These are phyloP conservation scores for Takifugu bimaculatus DNA, from an alignment of 2,113 vertebrate genomes.

Conservation along the genomic window DNA sequence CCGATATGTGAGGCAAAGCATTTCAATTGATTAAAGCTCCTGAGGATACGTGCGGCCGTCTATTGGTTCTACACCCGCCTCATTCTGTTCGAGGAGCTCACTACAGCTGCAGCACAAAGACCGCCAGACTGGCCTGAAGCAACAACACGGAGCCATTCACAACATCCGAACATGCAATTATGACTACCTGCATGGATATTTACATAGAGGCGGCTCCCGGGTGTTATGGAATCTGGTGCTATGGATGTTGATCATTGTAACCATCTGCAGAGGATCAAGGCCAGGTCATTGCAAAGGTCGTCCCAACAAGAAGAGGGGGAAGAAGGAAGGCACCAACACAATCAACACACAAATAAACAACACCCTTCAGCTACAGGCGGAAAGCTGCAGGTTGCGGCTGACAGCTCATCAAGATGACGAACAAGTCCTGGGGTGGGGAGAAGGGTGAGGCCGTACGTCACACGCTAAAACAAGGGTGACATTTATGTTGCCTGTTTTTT, in stretches of 20 bases:
- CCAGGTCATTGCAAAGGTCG: slow-evolving; percentile 27
- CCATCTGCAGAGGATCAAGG: slow-evolving; percentile 8
- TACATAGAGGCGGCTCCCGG: background rate
- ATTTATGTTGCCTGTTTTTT: too few species aligned
- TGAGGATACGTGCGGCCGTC: background rate
- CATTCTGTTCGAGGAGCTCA: background rate
- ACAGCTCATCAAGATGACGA: slow-evolving; percentile 44
- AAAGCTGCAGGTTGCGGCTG: slow-evolving; percentile 9
- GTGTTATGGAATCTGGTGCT: background rate
- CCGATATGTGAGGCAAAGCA: slow-evolving; percentile 21
- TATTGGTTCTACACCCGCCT: background rate
- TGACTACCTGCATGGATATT: background rate
- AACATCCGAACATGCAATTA: background rate
- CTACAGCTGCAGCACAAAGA: too few species aligned
- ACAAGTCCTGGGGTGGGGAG: slow-evolving; percentile 19
- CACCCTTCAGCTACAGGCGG: slow-evolving; percentile 20
- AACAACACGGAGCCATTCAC: background rate
- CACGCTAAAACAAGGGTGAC: background rate
- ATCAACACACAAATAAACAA: background rate
- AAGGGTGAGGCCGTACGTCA: background rate
- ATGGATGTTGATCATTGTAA: background rate
- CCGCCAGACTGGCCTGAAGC: background rate
- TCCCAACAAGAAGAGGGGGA: slow-evolving; percentile 4
- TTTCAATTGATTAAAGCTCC: slow-evolving; percentile 30
- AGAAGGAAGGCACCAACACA: background rate